Base-by-base conservation (phyloP, 2,113 vertebrate genomes). In the Chionis minor region DNA sequence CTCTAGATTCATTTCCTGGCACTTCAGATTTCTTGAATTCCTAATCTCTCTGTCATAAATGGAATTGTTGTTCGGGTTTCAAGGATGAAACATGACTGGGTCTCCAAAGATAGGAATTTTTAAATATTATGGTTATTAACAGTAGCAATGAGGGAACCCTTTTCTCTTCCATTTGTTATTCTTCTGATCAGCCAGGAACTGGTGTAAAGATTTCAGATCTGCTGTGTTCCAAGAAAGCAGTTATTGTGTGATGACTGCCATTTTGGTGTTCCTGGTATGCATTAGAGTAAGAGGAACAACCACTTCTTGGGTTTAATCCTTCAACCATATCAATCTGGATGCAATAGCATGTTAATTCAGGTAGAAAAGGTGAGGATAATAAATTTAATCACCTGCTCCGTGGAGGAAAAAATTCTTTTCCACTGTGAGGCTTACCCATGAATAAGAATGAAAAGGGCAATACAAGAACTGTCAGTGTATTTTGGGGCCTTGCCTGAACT, bases 1-100 rank as follows among this genome's bases (percentile, higher is more conserved):
- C 59, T 87, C 69, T 35, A n/a, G 12, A 49, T 81, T 94, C 21
- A 91, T 90, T 95, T 94, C 73, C 77, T 93, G 80, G 55, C 35
- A 63, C 83, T 92, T 85, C 61, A 88, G 38, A 11, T 93, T 89
- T 92, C 58, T 80, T 65, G 52, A 93, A 44, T 61, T 38, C 44
- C 19, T 88, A 22, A 73, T 88, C 23, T 91, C 45, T 56, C 14
- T 4, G 0, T 23, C 55, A n/a, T 87, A 81, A 85, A 71, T 21
- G 26, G 51, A 38, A 35, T 30, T 93, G 55, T 75, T 77, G 30
- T 81, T 94, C 10, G 13, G 15, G 20, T 92, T 94, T 89, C 75
- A 81, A 77, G 69, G 72, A 44, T 55, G 18, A 83, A 83, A 55
- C 15, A 11, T 30, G 54, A 71, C 55, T 30, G 4, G 13, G 6